Percentiles rank a stretch among this genome's conserved stretches.
phyloP scores from a whole-genome alignment of 2,888 invertebrate genomes.

The Schrankia costaestrigalis region DNA sequence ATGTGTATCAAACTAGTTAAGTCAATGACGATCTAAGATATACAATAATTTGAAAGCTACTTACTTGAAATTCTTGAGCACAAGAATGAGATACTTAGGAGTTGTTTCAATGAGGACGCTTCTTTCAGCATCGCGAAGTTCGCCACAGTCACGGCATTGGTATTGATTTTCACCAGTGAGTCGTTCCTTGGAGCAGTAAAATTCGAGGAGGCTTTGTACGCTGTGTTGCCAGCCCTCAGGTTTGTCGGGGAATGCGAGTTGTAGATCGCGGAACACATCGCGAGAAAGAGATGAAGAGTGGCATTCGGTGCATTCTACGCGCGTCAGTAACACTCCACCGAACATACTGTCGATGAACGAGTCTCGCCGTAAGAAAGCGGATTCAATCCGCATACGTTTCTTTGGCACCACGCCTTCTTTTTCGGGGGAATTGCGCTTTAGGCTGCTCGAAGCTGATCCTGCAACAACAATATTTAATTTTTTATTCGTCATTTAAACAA shows the following conservation, averaged over 20 bases:
- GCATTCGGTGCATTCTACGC: slow-evolving; percentile 87
- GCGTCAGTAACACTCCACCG: slow-evolving; percentile 87
- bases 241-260: slow-evolving; percentile 86
- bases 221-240: slow-evolving; percentile 73
- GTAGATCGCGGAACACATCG: slow-evolving; percentile 90
- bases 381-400: slow-evolving; percentile 51
- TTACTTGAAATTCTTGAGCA: slow-evolving; percentile 88
- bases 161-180: slow-evolving; percentile 91
- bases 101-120: slow-evolving; percentile 82
- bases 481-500: too few species aligned
- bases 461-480: slow-evolving; percentile 16
- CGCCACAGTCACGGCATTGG: slow-evolving; percentile 87
- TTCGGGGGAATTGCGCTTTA: slow-evolving; percentile 39
- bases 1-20: too few species aligned
- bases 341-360: slow-evolving; percentile 85
- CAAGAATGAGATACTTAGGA: slow-evolving; percentile 89
- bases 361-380: slow-evolving; percentile 45
- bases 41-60: slow-evolving; percentile 26
- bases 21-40: too few species aligned
- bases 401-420: slow-evolving; percentile 31
- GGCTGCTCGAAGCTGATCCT: slow-evolving; percentile 45
- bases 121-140: slow-evolving; percentile 87
- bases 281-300: slow-evolving; percentile 85
- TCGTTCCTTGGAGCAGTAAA: slow-evolving; percentile 88
- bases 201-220: slow-evolving; percentile 89